phyloP scores from a whole-genome alignment of 2,888 invertebrate genomes.

The Oscheius myriophilus region DNA sequence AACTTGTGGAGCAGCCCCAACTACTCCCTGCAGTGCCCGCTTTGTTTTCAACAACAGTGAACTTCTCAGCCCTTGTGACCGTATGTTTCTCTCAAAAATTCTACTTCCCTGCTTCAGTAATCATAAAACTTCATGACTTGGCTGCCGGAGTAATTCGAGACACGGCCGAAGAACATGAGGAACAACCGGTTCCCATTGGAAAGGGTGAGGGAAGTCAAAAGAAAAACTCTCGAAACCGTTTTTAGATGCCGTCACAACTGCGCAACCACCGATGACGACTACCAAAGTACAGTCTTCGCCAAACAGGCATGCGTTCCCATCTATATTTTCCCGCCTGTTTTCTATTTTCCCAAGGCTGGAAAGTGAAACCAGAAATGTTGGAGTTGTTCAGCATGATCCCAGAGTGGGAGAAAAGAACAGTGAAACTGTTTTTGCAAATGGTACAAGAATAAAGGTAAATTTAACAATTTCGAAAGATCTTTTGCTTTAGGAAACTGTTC shows the following conservation, averaged over 20 bases:
- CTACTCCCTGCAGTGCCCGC: constrained; percentile 11
- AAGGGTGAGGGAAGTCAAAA: constrained; percentile 3
- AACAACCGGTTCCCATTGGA: constrained; percentile 27
- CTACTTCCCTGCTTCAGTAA: constrained; percentile 12
- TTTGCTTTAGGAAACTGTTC: constrained; percentile 11
- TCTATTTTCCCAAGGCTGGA: constrained; percentile 10
- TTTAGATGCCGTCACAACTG: too few species aligned
- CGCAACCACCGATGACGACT: too few species aligned
- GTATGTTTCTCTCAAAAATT: not conserved
- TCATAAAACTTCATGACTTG: constrained; percentile 30
- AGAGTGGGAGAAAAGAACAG: constrained; percentile 1
- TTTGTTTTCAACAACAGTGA: constrained; percentile 16
- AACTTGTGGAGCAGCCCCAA: constrained; percentile 15
- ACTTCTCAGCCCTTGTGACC: constrained; percentile 22
- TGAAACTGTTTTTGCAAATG: constrained; percentile 14
- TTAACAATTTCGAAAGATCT: not conserved
- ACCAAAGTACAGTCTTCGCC: too few species aligned
- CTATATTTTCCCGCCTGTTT: constrained; percentile 15
- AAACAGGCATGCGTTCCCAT: not conserved
- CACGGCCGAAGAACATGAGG: constrained; percentile 16
- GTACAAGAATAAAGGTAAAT: constrained; percentile 10
- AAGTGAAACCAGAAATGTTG: too few species aligned
- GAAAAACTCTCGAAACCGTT: too few species aligned
- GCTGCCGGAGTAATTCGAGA: constrained; percentile 9
- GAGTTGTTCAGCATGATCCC: too few species aligned